Percentiles rank a stretch among this genome's conserved stretches.
Conservation (phyloP, 2,797 vertebrate genomes). For the Chlorospingus semifuscus region DNA sequence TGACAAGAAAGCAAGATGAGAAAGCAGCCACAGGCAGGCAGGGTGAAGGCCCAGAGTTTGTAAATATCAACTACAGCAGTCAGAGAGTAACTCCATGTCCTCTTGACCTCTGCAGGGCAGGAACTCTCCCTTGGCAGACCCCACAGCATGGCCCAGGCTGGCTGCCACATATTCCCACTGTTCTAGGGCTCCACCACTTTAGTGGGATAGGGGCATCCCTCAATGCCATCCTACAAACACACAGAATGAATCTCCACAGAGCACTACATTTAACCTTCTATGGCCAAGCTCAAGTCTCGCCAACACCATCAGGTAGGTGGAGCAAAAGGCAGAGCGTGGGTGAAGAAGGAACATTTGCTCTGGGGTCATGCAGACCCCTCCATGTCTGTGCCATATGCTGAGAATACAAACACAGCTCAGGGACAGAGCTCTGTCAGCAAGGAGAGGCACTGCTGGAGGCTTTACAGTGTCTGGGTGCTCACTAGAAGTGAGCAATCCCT, state of each 20-base stretch:
- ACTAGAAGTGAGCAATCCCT: not conserved
- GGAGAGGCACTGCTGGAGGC: not conserved
- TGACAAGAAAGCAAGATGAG: not conserved
- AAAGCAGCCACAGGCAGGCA: not conserved
- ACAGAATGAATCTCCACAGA: not conserved
- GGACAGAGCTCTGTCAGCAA: not conserved
- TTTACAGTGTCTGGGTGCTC: not conserved
- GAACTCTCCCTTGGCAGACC: not conserved
- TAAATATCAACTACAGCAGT: not conserved
- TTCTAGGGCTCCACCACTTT: not conserved
- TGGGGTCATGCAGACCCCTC: rapidly evolving
- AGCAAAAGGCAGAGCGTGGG: not conserved
- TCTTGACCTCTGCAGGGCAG: not conserved
- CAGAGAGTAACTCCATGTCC: not conserved
- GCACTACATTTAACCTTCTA: not conserved
- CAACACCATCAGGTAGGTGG: not conserved
- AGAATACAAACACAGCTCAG: not conserved
- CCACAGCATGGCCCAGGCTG: not conserved
- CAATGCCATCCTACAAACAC: not conserved
- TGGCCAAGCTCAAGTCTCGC: not conserved
- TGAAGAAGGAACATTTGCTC: not conserved
- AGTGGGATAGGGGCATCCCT: not conserved
- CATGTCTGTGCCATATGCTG: rapidly evolving
- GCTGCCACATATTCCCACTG: rapidly evolving
- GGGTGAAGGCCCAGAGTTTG: not conserved